Evolutionary conservation across 2,888 invertebrate genomes (phyloP), one percentile per base, ranked within the genome.

Genomic region (Polydesmus complanatus): DNA sequence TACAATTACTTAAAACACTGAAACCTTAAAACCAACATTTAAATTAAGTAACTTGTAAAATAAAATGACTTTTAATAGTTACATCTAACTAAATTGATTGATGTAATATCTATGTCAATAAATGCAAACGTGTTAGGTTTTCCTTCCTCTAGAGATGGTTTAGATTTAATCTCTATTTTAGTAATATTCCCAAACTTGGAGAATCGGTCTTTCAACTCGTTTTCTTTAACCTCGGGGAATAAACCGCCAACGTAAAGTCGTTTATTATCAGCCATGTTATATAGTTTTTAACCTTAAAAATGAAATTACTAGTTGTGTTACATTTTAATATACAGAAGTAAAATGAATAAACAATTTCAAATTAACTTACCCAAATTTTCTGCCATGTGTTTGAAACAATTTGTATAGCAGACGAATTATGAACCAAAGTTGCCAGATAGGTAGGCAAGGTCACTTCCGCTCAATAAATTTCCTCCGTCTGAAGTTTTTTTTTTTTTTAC

Each of bases 171-270:
- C 8, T 58, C 27, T 8, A 58, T 51, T 19, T 21, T 23, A 1
- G 14, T 18, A 3, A 58, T 48, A 19, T 58, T 11, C 21, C 58
- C 58, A 22, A 58, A 58, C 14, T 3, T 50, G 1, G 51, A 50
- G 27, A 58, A 58, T 48, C 27, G 50, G 26, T 58, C 25, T 23
- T 47, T 50, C n/a, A 58, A 26, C 18, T 58, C 58, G 3, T 26
- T 26, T 49, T 52, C 52, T 8, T 18, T 58, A 19, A 58, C 21
- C 23, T 27, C 58, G 14, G 37, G 21, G 14, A 26, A 52, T 22
- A 58, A 49, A 50, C 52, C 58, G 26, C 58, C 27, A 14, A 58
- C 51, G 21, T 11, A 58, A 2, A 58, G 3, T n/a, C 58, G 50
- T 52, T 58, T 56, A 47, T 56, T 56, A 22, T 56, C 56, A 5